These are phyloP conservation scores for Lottia gigantea DNA, from an alignment of 2,888 invertebrate genomes.

Conservation along the genomic window DNA sequence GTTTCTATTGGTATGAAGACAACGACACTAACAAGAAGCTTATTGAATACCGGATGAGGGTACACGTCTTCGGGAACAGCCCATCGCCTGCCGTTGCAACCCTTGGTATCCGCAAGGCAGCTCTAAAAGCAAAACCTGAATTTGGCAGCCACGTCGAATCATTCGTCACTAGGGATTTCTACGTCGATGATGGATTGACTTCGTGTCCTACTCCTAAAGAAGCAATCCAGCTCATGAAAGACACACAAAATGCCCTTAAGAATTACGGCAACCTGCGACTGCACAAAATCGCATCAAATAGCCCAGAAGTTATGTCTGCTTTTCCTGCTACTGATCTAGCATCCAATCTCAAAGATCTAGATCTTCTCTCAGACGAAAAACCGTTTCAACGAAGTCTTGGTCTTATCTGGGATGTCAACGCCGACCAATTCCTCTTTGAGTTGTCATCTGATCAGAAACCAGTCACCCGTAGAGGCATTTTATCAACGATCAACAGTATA, in stretches of 20 bases:
- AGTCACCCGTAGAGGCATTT: constrained; percentile 17
- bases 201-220: constrained; percentile 24
- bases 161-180: constrained; percentile 34
- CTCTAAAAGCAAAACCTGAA: not conserved
- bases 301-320: constrained; percentile 18
- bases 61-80: constrained; percentile 39
- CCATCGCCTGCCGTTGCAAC: constrained; percentile 38
- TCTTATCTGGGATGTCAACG: constrained; percentile 16
- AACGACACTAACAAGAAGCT: constrained; percentile 29
- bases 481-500: constrained; percentile 21
- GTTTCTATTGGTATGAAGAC: constrained; percentile 37
- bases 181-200: constrained; percentile 37
- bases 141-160: constrained; percentile 25
- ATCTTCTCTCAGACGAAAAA: not conserved
- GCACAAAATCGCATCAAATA: constrained; percentile 40
- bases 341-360: constrained; percentile 16
- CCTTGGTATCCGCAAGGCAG: constrained; percentile 29
- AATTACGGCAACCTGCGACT: constrained; percentile 26
- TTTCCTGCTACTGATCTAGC: constrained; percentile 24
- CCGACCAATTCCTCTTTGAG: not conserved
- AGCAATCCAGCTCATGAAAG: constrained; percentile 29
- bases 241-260: constrained; percentile 29
- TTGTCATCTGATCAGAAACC: constrained; percentile 14
- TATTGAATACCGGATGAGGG: constrained; percentile 34
- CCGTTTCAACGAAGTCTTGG: constrained; percentile 19